Percentiles rank a stretch among this genome's conserved stretches.
These are phyloP conservation scores for Pelusios castaneus DNA, from an alignment of 2,113 vertebrate genomes.

Conservation along the genomic window DNA sequence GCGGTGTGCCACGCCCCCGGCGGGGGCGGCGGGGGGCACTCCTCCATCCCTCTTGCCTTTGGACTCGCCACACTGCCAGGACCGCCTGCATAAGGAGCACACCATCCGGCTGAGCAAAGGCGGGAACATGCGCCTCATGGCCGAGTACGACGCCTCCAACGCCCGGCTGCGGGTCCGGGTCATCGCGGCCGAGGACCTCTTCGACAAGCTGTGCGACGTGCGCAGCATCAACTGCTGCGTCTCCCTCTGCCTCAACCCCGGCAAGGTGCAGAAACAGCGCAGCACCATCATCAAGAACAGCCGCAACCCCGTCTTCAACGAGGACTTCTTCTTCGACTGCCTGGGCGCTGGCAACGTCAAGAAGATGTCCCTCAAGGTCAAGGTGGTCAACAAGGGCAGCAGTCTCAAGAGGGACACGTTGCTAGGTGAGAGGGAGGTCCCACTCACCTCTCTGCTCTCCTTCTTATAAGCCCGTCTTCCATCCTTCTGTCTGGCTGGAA, in stretches of 20 bases:
- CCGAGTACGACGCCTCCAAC: constrained; percentile 87
- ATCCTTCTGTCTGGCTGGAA: not conserved
- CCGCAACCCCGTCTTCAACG: constrained; percentile 94
- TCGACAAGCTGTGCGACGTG: constrained; percentile 86
- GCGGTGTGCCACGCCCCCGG: constrained; percentile 73
- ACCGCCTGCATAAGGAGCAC: constrained; percentile 82
- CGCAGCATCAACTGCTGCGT: constrained; percentile 97
- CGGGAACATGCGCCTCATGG: constrained; percentile 86
- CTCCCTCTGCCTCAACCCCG: constrained; percentile 91
- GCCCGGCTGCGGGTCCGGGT: constrained; percentile 89
- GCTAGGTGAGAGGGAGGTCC: constrained; percentile 93
- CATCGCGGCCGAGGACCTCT: constrained; percentile 89
- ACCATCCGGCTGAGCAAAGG: constrained; percentile 85
- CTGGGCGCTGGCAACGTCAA: constrained; percentile 85
- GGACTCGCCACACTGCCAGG: constrained; percentile 57
- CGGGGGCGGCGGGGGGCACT: constrained; percentile 2
- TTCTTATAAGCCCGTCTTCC: constrained; percentile 52
- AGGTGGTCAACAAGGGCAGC: constrained; percentile 98
- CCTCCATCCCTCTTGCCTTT: constrained; percentile 42
- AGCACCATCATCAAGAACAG: constrained; percentile 98
- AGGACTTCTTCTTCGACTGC: constrained; percentile 98
- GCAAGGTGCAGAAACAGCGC: constrained; percentile 95
- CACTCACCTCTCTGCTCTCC: constrained; percentile 84
- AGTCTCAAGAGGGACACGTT: constrained; percentile 93
- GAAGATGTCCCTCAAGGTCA: constrained; percentile 92